Evolutionary conservation across 2,113 vertebrate species (phyloP).

Genomic region (Irena cyanogastra): DNA sequence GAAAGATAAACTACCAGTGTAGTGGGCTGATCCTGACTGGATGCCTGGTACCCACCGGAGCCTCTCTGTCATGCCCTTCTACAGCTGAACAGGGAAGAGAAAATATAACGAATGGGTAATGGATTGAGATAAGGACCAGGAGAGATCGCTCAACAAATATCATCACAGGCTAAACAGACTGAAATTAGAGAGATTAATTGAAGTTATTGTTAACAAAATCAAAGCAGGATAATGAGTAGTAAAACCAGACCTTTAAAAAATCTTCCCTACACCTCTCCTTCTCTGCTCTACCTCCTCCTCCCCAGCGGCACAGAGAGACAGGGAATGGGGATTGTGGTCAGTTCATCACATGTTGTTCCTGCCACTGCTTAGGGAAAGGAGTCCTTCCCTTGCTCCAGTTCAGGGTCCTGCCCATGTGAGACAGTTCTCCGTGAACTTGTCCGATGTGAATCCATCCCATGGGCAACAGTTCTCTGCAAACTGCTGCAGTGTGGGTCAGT

Average conservation of each 20-base stretch:
- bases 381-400: not conserved
- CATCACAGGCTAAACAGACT: not conserved
- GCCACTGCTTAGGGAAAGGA: not conserved
- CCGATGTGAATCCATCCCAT: fast-evolving
- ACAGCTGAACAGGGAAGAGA: not conserved
- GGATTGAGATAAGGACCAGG: not conserved
- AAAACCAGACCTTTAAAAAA: not conserved
- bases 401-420: not conserved
- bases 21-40: not conserved
- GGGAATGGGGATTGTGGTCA: not conserved
- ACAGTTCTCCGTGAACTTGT: not conserved
- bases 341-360: not conserved
- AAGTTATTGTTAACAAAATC: not conserved
- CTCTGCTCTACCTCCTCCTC: not conserved
- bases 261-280: not conserved
- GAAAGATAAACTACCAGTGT: not conserved
- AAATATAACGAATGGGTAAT: fast-evolving
- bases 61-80: fast-evolving
- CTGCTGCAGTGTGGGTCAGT: not conserved
- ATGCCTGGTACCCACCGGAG: not conserved
- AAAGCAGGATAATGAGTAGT: not conserved
- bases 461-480: not conserved
- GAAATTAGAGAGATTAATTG: not conserved
- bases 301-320: not conserved
- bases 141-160: not conserved